Percentiles rank a stretch among this genome's conserved stretches.
Evolutionary conservation across 2,113 vertebrate species (phyloP).

Genomic region (Myocastor coypus): DNA sequence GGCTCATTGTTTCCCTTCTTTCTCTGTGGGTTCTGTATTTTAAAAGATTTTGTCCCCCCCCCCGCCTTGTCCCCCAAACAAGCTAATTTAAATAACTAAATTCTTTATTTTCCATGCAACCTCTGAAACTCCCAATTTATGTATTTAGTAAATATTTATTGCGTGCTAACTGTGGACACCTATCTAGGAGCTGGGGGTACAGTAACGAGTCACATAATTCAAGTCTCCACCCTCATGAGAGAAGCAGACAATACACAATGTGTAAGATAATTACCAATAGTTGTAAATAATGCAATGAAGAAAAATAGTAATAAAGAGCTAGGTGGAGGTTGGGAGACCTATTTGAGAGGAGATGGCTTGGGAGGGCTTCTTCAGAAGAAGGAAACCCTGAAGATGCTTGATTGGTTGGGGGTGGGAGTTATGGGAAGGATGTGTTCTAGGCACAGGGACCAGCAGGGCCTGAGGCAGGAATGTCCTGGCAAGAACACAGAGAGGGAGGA

Average conservation of each 20-base stretch:
- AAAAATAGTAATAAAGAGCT: background rate
- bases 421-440: background rate
- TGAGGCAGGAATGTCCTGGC: background rate
- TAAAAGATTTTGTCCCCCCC: constrained; percentile 48
- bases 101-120: background rate
- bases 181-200: background rate
- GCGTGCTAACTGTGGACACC: background rate
- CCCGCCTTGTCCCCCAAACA: constrained; percentile 13
- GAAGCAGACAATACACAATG: constrained; percentile 30
- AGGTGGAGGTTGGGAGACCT: background rate
- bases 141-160: constrained; percentile 7
- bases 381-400: background rate
- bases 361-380: background rate
- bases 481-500: background rate
- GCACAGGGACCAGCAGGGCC: background rate
- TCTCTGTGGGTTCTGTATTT: background rate
- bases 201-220: background rate
- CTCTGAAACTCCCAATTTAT: constrained; percentile 7
- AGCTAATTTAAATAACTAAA: constrained; percentile 40
- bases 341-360: background rate
- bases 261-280: background rate
- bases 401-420: background rate
- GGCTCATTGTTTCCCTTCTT: background rate
- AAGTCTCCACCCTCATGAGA: background rate
- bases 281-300: background rate